A percentile compares a stretch with the other conserved stretches of the same genome.
Evolutionary conservation across 2,113 vertebrate genomes (phyloP).

Genomic region (Accipiter virgatus): DNA sequence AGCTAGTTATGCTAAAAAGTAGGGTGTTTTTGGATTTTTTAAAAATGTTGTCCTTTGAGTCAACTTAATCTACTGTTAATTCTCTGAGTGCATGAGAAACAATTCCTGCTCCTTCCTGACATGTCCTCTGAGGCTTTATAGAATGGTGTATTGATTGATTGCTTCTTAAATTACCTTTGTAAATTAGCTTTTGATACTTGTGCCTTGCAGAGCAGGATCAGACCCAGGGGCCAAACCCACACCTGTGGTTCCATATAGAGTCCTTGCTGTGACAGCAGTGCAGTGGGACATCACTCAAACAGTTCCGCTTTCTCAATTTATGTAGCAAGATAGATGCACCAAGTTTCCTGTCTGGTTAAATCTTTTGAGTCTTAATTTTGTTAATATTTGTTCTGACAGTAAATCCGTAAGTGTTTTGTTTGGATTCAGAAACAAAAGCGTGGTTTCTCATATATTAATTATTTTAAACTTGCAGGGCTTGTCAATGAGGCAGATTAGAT

Average conservation of each 20-base stretch:
- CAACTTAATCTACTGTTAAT: too few relatives aligned
- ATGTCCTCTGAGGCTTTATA: not conserved
- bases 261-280: not conserved
- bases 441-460: not conserved
- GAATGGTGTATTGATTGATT: too few relatives aligned
- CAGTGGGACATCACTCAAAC: rapidly evolving
- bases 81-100: not conserved
- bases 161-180: not conserved
- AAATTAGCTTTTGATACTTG: not conserved
- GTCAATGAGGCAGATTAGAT: slow-evolving; percentile 89
- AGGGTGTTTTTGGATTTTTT: not conserved
- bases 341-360: not conserved
- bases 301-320: rapidly evolving
- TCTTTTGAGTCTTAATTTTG: not conserved
- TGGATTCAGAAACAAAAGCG: not conserved
- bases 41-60: not conserved
- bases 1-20: not conserved
- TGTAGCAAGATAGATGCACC: rapidly evolving
- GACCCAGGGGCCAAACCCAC: not conserved
- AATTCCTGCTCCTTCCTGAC: not conserved
- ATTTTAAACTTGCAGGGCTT: slow-evolving; percentile 78
- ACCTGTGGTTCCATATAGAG: not conserved
- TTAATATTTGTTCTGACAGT: not conserved
- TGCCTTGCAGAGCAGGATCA: not conserved
- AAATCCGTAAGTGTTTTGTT: not conserved